These are phyloP conservation scores for Leptinotarsa haldemani DNA, from an alignment of 2,888 invertebrate species.

Conservation along the genomic window DNA sequence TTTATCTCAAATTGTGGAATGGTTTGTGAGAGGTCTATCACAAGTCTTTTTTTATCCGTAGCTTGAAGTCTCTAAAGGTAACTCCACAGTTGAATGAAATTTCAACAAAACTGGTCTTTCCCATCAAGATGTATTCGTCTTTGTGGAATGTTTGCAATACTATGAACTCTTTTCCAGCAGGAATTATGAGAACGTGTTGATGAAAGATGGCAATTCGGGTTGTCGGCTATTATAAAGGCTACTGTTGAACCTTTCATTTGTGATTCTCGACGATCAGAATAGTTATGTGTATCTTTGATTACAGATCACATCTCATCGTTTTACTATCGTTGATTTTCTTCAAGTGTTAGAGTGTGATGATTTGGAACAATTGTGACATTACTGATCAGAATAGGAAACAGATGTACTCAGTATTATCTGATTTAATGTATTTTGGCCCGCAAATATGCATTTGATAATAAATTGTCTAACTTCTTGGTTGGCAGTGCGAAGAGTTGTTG, in stretches of 20 bases:
- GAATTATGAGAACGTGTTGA: background rate
- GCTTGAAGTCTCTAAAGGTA: background rate
- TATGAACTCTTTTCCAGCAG: background rate
- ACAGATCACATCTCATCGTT: constrained; percentile 3
- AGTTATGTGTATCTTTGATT: constrained; percentile 15
- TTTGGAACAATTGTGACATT: no score
- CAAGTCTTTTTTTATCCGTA: background rate
- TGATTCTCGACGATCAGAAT: background rate
- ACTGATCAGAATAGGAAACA: no score
- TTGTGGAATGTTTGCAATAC: background rate
- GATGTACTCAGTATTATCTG: no score
- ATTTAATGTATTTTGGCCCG: no score
- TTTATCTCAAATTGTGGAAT: no score
- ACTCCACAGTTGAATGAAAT: background rate
- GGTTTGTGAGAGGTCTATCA: background rate
- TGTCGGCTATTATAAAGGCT: background rate
- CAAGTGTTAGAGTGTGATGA: no score
- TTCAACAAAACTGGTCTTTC: background rate
- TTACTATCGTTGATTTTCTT: no score
- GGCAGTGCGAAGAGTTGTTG: no score
- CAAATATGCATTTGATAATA: no score
- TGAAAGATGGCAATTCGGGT: background rate
- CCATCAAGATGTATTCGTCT: background rate
- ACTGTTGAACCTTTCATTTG: background rate
- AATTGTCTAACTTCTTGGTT: no score